Percentiles rank a stretch among this genome's conserved stretches.
Conservation (phyloP, 2,113 vertebrate species). For the Dasyornis broadbenti region DNA sequence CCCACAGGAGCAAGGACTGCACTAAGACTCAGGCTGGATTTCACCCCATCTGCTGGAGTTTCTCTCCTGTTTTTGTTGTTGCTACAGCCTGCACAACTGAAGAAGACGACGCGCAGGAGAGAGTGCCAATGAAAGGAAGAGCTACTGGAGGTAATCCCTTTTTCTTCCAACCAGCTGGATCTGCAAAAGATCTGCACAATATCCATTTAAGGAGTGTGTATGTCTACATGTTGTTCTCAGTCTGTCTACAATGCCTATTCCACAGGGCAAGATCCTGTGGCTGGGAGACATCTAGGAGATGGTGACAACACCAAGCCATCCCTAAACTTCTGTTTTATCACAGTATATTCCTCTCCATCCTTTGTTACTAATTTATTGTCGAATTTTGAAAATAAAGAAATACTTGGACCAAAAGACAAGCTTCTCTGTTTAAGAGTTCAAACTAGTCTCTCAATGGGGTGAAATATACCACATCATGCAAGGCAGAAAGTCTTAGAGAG, state of each 20-base stretch:
- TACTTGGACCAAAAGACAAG: neutral
- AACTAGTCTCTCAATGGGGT: neutral
- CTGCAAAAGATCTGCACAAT: neutral
- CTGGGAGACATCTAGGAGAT: neutral
- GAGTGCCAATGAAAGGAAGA: neutral
- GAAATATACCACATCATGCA: neutral
- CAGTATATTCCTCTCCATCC: neutral
- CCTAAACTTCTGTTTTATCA: neutral
- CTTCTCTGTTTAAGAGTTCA: neutral
- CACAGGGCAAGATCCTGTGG: neutral
- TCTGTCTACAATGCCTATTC: neutral
- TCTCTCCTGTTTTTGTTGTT: neutral
- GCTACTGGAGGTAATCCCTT: neutral
- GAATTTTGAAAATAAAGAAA: neutral
- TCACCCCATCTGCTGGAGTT: neutral
- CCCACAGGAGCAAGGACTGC: neutral
- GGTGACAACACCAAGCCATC: neutral
- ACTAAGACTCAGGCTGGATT: neutral
- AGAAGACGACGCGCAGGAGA: neutral
- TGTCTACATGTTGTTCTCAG: neutral
- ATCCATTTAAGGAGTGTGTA: accelerated
- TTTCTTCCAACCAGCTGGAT: neutral
- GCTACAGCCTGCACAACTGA: neutral
- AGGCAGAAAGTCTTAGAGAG: neutral
- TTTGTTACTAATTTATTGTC: neutral